Base-by-base conservation (phyloP, 2,797 vertebrate species). In the Ibycter americanus region DNA sequence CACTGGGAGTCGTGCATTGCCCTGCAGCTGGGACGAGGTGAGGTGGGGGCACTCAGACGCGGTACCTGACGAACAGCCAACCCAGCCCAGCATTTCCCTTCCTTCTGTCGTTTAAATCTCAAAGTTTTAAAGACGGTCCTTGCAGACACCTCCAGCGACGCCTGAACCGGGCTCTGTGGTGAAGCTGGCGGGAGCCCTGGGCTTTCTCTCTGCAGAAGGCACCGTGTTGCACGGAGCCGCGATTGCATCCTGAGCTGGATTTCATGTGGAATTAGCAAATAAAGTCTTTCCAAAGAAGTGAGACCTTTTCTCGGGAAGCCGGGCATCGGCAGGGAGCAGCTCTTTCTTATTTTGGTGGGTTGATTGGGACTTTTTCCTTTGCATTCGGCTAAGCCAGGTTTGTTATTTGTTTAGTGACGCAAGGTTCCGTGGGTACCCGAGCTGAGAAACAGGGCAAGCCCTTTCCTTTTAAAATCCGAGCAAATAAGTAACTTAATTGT, bases 21-120 rank as follows among this genome's bases (percentile, higher is more conserved):
- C 56, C 59, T 23, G 1, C 34, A 32, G 1, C 26, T 2, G 12
- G 61, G 25, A 11, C 34, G 11, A 22, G 18, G 44, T 13, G 23
- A 11, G 58, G 7, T 3, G 2, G 0, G 1, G 12, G 47, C 36
- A 6, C 71, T 71, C 3, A 1, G 44, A 1, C 0, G 0, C 27
- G 73, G 29, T 29, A 62, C 44, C 52, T 42, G 71, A 13, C 25
- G 15, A 8, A 32, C 11, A 12, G 11, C 18, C 15, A 9, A 54
- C 38, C 36, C 32, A 59, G 25, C n/a, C 31, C 59, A 26, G 76
- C 11, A 1, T 12, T 63, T 71, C 25, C 42, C 19, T 80, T 14
- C 22, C 61, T 49, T 40, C 40, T 36, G 8, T 23, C 8, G 2
- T 59, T 72, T 15, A 42, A 83, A 63, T 42, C 44, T 25, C 26